Evolutionary conservation across 2,797 vertebrate genomes (phyloP).

Genomic region (Botia almorhae): DNA sequence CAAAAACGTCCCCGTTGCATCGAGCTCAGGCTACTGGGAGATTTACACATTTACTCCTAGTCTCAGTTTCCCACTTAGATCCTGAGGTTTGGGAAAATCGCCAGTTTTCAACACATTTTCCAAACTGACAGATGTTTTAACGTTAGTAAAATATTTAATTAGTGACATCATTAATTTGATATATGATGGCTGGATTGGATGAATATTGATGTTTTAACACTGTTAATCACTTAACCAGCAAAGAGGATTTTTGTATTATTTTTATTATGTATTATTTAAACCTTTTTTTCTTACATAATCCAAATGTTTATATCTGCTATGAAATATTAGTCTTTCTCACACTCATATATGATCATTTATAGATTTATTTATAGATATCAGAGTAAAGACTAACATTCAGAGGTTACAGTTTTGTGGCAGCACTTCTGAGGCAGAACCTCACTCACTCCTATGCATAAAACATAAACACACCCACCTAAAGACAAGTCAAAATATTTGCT

Average conservation of each 20-base stretch:
- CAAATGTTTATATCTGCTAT: too few species aligned
- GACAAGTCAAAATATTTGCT: conserved; percentile 28
- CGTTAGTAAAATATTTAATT: too few species aligned
- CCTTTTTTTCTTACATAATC: too few species aligned
- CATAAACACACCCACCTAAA: background rate
- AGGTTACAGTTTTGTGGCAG: background rate
- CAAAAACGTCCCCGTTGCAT: conserved; percentile 38
- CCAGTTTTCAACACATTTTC: background rate
- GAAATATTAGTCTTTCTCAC: too few species aligned
- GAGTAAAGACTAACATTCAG: background rate
- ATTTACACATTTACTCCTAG: conserved; percentile 29
- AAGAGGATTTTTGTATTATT: too few species aligned
- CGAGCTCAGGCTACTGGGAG: conserved; percentile 31
- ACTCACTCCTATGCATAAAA: background rate
- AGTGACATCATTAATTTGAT: too few species aligned
- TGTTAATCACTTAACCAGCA: too few species aligned
- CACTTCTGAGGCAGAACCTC: background rate
- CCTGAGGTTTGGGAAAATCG: conserved; percentile 30
- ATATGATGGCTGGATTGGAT: too few species aligned
- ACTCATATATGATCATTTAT: too few species aligned
- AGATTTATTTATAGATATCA: too few species aligned
- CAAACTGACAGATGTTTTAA: background rate
- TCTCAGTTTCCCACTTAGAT: conserved; percentile 31
- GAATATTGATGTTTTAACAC: too few species aligned
- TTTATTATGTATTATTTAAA: too few species aligned